Evolutionary conservation across 2,797 vertebrate species (phyloP).

Genomic region (Ceryle rudis): DNA sequence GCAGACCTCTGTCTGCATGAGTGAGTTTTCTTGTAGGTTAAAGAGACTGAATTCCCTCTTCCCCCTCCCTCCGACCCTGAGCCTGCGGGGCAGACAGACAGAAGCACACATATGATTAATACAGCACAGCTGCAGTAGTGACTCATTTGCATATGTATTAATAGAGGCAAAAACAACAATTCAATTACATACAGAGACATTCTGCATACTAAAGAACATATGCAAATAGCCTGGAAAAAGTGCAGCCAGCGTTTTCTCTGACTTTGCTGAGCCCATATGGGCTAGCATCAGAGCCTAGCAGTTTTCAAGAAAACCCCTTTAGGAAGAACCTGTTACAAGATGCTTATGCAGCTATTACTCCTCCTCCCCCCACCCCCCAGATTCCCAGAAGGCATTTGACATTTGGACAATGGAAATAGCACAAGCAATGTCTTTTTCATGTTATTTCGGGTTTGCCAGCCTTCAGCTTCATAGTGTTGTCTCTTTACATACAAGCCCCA

Average conservation of each 20-base stretch:
- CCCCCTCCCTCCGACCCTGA: constrained; percentile 68
- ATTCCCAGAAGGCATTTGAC: constrained; percentile 44
- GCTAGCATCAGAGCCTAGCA: constrained; percentile 48
- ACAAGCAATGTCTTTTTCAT: background rate
- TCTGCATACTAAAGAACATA: constrained; percentile 80
- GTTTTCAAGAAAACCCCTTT: constrained; percentile 47
- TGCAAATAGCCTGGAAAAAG: constrained; percentile 73
- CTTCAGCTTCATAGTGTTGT: background rate
- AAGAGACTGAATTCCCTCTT: constrained; percentile 71
- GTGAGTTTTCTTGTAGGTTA: constrained; percentile 79
- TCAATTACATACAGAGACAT: constrained; percentile 83
- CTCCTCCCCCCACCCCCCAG: background rate
- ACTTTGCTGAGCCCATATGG: constrained; percentile 59
- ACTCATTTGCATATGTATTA: constrained; percentile 83
- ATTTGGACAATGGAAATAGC: constrained; percentile 64
- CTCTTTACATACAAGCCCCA: background rate
- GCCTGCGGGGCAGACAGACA: constrained; percentile 80
- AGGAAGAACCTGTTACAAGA: constrained; percentile 47
- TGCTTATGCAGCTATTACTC: constrained; percentile 34
- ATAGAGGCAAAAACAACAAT: constrained; percentile 83
- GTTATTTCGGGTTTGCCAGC: constrained; percentile 27
- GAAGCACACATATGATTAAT: constrained; percentile 80
- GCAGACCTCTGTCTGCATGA: constrained; percentile 72
- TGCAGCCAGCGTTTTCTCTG: constrained; percentile 56
- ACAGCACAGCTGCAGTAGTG: constrained; percentile 84